A percentile compares a stretch with the other conserved stretches of the same genome.
Evolutionary conservation across 2,888 invertebrate species (phyloP).

Genomic region (Luperina nickerlii): DNA sequence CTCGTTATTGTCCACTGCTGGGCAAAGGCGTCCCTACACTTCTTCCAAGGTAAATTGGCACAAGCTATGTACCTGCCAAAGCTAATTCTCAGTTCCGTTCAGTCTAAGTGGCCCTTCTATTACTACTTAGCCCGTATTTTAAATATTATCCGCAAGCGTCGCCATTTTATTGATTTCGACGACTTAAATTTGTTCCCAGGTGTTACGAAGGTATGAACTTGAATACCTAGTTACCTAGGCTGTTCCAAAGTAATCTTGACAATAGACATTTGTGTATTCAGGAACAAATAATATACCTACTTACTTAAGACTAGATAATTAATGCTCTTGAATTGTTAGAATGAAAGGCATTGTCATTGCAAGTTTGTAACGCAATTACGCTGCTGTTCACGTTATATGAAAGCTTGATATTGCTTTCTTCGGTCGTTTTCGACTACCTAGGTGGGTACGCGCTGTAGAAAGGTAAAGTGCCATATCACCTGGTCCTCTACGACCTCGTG

Average conservation of each 20-base stretch:
- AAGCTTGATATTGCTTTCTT: too few species aligned
- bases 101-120: background rate
- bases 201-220: background rate
- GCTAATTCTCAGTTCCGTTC: background rate
- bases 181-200: background rate
- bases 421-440: background rate
- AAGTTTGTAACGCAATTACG: background rate
- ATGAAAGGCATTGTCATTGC: background rate
- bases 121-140: conserved; percentile 1
- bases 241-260: background rate
- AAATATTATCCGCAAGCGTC: conserved; percentile 1
- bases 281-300: too few species aligned
- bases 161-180: conserved; percentile 18
- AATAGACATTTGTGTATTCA: conserved; percentile 1
- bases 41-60: background rate
- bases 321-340: background rate
- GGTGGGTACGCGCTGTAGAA: background rate
- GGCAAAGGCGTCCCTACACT: background rate
- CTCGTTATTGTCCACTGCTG: background rate
- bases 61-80: background rate
- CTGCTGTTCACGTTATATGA: background rate
- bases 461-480: background rate
- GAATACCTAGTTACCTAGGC: background rate
- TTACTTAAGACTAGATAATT: too few species aligned
- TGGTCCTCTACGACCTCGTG: background rate